Evolutionary conservation across 2,888 invertebrate species (phyloP).

Genomic region (Rhagonycha fulva): DNA sequence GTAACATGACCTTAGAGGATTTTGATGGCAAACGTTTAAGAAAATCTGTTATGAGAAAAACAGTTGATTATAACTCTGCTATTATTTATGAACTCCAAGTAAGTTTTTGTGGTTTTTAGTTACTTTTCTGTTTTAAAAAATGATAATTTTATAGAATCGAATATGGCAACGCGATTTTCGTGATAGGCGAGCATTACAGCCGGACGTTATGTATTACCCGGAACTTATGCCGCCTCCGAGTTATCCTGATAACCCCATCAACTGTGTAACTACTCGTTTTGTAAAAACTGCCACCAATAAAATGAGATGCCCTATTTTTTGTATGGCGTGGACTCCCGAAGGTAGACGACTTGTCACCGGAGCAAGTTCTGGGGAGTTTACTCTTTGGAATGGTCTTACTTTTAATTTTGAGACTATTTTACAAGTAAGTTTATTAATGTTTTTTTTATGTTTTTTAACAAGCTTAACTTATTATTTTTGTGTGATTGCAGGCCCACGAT

Average conservation of each 20-base stretch:
- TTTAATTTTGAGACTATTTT: constrained; percentile 99
- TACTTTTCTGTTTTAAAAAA: constrained; percentile 25
- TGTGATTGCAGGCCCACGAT: constrained; percentile 86
- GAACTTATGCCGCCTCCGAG: constrained; percentile 93
- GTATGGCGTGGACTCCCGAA: constrained; percentile 99
- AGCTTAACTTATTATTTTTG: constrained; percentile 10
- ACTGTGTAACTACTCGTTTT: constrained; percentile 92
- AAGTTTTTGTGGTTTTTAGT: constrained; percentile 36
- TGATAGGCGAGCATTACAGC: constrained; percentile 88
- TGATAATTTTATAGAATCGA: constrained; percentile 68
- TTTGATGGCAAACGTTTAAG: constrained; percentile 95
- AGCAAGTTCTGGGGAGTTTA: constrained; percentile 99
- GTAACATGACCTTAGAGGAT: constrained; percentile 78
- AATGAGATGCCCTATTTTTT: constrained; percentile 99
- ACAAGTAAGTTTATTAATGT: constrained; percentile 66
- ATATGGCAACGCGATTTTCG: constrained; percentile 94
- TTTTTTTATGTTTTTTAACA: neutral
- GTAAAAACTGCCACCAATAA: constrained; percentile 99
- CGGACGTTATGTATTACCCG: constrained; percentile 93
- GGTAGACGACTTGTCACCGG: constrained; percentile 97
- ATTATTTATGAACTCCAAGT: constrained; percentile 92
- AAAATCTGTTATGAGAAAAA: constrained; percentile 96
- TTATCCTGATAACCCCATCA: constrained; percentile 93
- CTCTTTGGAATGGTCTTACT: constrained; percentile 99
- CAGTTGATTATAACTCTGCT: constrained; percentile 96